Percentiles rank a stretch among this genome's conserved stretches.
phyloP scores from a whole-genome alignment of 2,797 vertebrate species.

The Falco novaeseelandiae region DNA sequence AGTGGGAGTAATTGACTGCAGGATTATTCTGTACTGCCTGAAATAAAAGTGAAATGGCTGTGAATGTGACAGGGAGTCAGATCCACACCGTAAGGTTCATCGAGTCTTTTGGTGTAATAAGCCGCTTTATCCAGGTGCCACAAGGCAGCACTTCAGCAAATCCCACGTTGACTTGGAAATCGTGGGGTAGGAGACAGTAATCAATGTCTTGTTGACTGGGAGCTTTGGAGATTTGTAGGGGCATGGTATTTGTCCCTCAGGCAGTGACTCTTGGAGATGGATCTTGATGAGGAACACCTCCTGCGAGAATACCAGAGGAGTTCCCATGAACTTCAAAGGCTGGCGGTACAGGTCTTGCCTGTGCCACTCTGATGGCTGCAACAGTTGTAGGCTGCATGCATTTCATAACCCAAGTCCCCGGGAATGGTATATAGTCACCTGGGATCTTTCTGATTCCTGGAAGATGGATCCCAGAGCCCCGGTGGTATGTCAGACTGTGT shows the following conservation, averaged over 20 bases:
- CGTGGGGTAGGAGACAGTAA: background rate
- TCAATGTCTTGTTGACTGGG: background rate
- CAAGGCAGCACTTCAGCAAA: background rate
- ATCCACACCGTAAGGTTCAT: background rate
- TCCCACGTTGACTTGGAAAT: background rate
- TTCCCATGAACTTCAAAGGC: background rate
- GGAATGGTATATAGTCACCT: background rate
- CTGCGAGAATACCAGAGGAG: background rate
- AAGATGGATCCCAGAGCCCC: background rate
- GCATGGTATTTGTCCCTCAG: background rate
- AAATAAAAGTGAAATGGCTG: constrained; percentile 17
- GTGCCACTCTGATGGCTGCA: background rate
- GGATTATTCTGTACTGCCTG: constrained; percentile 2
- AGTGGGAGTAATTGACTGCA: constrained; percentile 51
- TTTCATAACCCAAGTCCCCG: background rate
- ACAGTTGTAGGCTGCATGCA: background rate
- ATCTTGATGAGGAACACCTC: background rate
- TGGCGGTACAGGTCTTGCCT: background rate
- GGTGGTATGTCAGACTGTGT: background rate
- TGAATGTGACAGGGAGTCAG: background rate
- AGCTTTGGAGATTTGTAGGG: background rate
- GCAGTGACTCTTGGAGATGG: background rate
- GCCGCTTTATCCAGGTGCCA: background rate
- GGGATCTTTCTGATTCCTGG: background rate
- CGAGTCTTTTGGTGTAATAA: background rate